These are phyloP conservation scores for Lanistes nyassanus DNA, from an alignment of 1,140 invertebrate genomes.

Conservation along the genomic window DNA sequence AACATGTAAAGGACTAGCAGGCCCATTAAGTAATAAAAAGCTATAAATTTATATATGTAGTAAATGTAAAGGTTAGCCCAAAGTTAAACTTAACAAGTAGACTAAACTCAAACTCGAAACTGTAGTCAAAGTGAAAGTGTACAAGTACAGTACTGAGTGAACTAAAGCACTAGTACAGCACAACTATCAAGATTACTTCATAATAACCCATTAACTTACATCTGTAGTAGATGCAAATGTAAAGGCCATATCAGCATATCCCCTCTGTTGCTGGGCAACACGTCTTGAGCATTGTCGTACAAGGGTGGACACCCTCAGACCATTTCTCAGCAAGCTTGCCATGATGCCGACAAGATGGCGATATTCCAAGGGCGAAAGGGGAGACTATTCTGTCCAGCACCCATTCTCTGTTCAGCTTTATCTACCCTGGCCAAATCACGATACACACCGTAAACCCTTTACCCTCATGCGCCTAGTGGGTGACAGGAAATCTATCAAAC, in stretches of 20 bases:
- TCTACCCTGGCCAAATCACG: too few species aligned
- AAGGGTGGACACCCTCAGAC: slow-evolving; percentile 32
- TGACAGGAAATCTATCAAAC: too few species aligned
- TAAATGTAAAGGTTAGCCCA: neutral
- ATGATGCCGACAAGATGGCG: slow-evolving; percentile 16
- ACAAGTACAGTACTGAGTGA: neutral
- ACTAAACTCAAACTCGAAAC: neutral
- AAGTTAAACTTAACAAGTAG: neutral
- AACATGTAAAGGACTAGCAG: too few species aligned
- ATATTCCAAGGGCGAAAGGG: slow-evolving; percentile 21
- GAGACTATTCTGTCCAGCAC: slow-evolving; percentile 4
- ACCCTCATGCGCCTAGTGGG: too few species aligned
- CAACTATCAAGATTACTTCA: neutral
- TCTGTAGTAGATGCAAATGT: slow-evolving; percentile 53
- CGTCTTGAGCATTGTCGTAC: slow-evolving; percentile 41
- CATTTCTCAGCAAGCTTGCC: slow-evolving; percentile 31
- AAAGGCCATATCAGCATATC: slow-evolving; percentile 52
- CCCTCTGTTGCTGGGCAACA: slow-evolving; percentile 27
- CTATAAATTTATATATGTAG: neutral
- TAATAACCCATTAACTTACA: slow-evolving; percentile 36
- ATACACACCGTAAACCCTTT: too few species aligned
- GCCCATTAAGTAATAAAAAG: neutral
- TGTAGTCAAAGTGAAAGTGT: neutral
- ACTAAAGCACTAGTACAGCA: neutral
- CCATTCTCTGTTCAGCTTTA: too few species aligned